Evolutionary conservation across 2,113 vertebrate genomes (phyloP).

Genomic region (Corythornis vintsioides): DNA sequence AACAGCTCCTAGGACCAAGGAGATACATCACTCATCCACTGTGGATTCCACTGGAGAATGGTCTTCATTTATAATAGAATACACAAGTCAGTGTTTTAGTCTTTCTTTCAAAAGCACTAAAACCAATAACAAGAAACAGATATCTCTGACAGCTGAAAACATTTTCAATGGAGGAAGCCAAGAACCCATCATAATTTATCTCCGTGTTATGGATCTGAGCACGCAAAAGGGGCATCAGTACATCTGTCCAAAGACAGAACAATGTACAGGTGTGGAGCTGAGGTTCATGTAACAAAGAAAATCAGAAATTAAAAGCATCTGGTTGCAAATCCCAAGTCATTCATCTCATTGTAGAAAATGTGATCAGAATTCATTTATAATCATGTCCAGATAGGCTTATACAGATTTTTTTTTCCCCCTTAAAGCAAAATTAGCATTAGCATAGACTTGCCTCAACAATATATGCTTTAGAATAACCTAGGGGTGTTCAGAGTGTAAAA

Average conservation of each 20-base stretch:
- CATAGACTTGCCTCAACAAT: not conserved
- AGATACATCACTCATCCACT: slow-evolving; percentile 26
- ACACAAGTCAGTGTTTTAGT: slow-evolving; percentile 54
- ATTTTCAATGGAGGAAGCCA: slow-evolving; percentile 81
- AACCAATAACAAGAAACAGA: slow-evolving; percentile 87
- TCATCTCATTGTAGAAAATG: slow-evolving; percentile 67
- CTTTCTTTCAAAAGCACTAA: slow-evolving; percentile 64
- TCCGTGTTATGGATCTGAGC: slow-evolving; percentile 61
- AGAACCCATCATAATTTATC: slow-evolving; percentile 79
- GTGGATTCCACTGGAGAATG: slow-evolving; percentile 32
- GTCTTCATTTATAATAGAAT: slow-evolving; percentile 58
- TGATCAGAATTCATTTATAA: slow-evolving; percentile 67
- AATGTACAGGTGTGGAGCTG: slow-evolving; percentile 58
- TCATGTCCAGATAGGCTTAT: slow-evolving; percentile 46
- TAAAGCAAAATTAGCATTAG: slow-evolving; percentile 35
- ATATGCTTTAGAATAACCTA: not conserved
- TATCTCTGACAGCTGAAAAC: slow-evolving; percentile 63
- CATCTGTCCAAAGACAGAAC: slow-evolving; percentile 61
- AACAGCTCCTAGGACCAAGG: not conserved
- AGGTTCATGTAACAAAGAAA: slow-evolving; percentile 55
- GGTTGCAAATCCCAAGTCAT: slow-evolving; percentile 46
- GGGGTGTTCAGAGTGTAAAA: not conserved
- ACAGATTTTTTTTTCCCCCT: not conserved
- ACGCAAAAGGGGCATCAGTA: slow-evolving; percentile 72
- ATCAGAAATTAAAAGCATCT: slow-evolving; percentile 39